Evolutionary conservation across 2,113 vertebrate genomes (phyloP).

Genomic region (Engraulis encrasicolus): DNA sequence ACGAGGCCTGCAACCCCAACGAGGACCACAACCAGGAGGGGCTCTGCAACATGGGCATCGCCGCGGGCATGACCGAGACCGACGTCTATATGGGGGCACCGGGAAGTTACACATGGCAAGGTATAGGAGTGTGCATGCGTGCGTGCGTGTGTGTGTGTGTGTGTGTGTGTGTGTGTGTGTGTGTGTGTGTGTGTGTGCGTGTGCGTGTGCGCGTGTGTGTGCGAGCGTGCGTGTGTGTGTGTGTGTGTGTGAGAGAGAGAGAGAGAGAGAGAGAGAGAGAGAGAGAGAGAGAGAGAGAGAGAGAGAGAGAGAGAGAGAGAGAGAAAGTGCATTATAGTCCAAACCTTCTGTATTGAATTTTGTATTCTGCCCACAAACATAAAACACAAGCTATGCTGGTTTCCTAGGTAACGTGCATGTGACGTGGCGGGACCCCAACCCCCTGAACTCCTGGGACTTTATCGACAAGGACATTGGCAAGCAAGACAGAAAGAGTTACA

Average conservation of each 20-base stretch:
- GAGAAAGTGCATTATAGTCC: neutral
- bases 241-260: neutral
- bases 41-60: constrained; percentile 93
- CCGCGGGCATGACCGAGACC: constrained; percentile 81
- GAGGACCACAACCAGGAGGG: constrained; percentile 78
- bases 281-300: neutral
- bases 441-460: constrained; percentile 52
- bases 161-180: neutral
- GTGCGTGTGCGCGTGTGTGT: too few species aligned
- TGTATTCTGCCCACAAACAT: neutral
- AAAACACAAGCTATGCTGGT: constrained; percentile 45
- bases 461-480: constrained; percentile 42
- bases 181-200: neutral
- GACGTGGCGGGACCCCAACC: constrained; percentile 64
- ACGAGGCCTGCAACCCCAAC: constrained; percentile 84
- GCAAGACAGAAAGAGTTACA: constrained; percentile 53
- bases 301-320: neutral
- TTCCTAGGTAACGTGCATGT: constrained; percentile 73
- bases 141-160: too few species aligned
- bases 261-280: neutral
- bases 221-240: too few species aligned
- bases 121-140: constrained; percentile 62
- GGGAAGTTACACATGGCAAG: constrained; percentile 90
- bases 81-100: constrained; percentile 82
- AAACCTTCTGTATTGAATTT: neutral